phyloP scores from a whole-genome alignment of 2,888 invertebrate species.

The Falcaria lacertinaria region DNA sequence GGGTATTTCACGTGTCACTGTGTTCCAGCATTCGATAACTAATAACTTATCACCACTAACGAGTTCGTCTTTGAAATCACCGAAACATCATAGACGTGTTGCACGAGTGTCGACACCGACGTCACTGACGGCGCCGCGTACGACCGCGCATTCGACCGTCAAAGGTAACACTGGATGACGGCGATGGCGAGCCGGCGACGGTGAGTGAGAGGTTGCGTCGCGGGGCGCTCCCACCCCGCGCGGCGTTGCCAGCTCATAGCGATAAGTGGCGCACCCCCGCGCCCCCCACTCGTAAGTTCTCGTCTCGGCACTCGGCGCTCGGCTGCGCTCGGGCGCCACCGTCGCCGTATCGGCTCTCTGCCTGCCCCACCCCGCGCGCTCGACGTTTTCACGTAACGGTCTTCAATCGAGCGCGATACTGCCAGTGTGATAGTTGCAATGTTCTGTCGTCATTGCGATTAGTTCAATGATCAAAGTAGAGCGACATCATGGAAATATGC shows the following conservation, averaged over 20 bases:
- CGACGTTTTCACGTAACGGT: slow-evolving; percentile 78
- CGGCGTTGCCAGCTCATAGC: slow-evolving; percentile 77
- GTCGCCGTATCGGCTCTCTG: slow-evolving; percentile 64
- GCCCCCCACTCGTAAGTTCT: slow-evolving; percentile 68
- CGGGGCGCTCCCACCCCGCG: slow-evolving; percentile 77
- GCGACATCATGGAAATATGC: slow-evolving; percentile 20
- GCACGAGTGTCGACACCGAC: slow-evolving; percentile 75
- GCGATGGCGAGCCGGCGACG: slow-evolving; percentile 75
- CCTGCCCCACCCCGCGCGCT: slow-evolving; percentile 71
- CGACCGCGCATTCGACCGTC: slow-evolving; percentile 76
- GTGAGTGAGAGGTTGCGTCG: slow-evolving; percentile 81
- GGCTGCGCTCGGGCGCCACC: slow-evolving; percentile 71
- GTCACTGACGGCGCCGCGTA: slow-evolving; percentile 75
- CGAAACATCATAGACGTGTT: slow-evolving; percentile 78
- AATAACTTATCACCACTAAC: slow-evolving; percentile 74
- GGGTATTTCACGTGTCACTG: slow-evolving; percentile 80
- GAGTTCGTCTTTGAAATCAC: slow-evolving; percentile 73
- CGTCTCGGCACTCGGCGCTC: slow-evolving; percentile 71
- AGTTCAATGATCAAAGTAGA: slow-evolving; percentile 44
- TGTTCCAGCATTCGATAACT: slow-evolving; percentile 84
- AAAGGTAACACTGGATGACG: slow-evolving; percentile 82
- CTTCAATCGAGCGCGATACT: slow-evolving; percentile 78
- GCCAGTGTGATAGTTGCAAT: slow-evolving; percentile 65
- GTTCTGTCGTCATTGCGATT: slow-evolving; percentile 51
- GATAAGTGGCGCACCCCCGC: slow-evolving; percentile 80